Base-by-base conservation (phyloP, 1,140 invertebrate genomes). In the Aphis gossypii region DNA sequence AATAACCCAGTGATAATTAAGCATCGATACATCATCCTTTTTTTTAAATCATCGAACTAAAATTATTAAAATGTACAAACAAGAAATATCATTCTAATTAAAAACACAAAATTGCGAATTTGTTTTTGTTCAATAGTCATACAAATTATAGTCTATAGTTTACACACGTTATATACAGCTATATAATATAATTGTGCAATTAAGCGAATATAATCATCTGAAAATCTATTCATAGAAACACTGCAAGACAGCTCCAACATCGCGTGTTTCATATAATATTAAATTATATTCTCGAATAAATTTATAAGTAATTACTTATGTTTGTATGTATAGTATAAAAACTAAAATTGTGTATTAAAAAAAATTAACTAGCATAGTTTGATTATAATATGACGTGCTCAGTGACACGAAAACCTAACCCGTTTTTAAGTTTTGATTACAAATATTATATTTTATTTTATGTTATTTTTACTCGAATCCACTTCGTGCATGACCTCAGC, bases 231-330 rank as follows among this genome's bases (percentile, higher is more conserved):
- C 60, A 76, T 76, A 76, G 60, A 76, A n/a, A 76, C 30, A 76
- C 30, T 76, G n/a, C 11, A n/a, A 18, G n/a, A 76, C 60, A 76
- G 60, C 60, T 76, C 60, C 60, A 76, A n/a, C 60, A 76, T 76
- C 14, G 30, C 60, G 60, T 76, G 60, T 76, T 76, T 76, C n/a
- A n/a, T n/a, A 76, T 6, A 76, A n/a, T n/a, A 35, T 35, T 20
- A 76, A n/a, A 76, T 76, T 76, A n/a, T 76, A 76, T 76, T 76
- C n/a, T 76, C 60, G 60, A n/a, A 76, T 76, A 76, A n/a, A 76
- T 76, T n/a, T 76, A 6, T 76, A 76, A 76, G 18, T 76, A 76
- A 76, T 35, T 76, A n/a, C 14, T 4, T 76, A 41, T 41, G 38
- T 68, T 68, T 68, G 30, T 76, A n/a, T 76, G 60, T 76, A 76